phyloP scores from a whole-genome alignment of 2,888 invertebrate genomes.

The Hesperia comma region DNA sequence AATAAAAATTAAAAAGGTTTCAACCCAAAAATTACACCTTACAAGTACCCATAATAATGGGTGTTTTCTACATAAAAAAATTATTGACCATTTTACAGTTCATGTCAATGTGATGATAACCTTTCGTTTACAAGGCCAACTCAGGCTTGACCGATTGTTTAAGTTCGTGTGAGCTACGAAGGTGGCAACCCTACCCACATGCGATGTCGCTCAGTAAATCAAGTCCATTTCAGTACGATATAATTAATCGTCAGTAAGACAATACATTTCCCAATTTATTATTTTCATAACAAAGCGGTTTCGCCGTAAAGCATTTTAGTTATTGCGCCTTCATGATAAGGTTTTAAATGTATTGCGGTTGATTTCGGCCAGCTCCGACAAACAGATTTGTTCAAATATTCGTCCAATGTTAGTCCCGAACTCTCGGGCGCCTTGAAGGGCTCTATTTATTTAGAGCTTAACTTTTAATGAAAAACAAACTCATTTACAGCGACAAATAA shows the following conservation, averaged over 20 bases:
- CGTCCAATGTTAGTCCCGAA: constrained; percentile 8
- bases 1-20: no score
- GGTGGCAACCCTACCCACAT: background rate
- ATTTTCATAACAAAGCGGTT: constrained; percentile 17
- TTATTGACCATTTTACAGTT: no score
- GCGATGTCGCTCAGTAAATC: constrained; percentile 4
- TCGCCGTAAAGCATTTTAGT: background rate
- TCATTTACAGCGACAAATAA: constrained; percentile 21
- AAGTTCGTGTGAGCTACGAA: background rate
- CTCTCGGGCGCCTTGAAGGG: constrained; percentile 19
- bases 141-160: no score
- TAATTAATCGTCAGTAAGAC: constrained; percentile 19
- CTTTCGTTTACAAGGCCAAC: no score
- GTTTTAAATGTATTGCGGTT: constrained; percentile 9
- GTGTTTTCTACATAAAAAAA: no score
- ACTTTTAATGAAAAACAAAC: constrained; percentile 34
- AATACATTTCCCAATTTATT: constrained; percentile 30
- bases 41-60: no score
- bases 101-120: no score
- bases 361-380: constrained; percentile 8
- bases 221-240: constrained; percentile 16
- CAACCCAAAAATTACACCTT: no score
- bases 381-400: constrained; percentile 30
- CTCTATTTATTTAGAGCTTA: constrained; percentile 28
- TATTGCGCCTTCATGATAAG: background rate